These are phyloP conservation scores for Hemicordylus capensis DNA, from an alignment of 2,113 vertebrate genomes.

Conservation along the genomic window DNA sequence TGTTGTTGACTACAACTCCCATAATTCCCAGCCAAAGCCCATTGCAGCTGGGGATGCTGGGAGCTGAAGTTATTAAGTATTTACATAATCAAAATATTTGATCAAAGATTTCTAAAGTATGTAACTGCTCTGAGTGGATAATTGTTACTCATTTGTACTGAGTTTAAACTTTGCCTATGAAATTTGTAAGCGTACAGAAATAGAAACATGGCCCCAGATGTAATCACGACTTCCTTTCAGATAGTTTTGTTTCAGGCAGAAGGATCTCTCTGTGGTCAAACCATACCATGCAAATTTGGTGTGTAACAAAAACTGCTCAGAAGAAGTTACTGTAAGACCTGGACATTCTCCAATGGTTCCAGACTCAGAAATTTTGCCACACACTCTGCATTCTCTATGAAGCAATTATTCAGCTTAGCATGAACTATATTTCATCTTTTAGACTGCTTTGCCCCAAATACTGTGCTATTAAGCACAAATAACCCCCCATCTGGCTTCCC, in stretches of 20 bases:
- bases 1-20: no score
- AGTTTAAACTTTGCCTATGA: not conserved
- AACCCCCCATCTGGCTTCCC: not conserved
- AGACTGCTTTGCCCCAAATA: not conserved
- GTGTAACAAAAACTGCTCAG: not conserved
- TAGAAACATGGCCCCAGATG: not conserved
- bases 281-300: not conserved
- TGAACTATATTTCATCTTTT: not conserved
- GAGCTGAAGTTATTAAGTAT: not conserved
- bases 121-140: not conserved
- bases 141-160: not conserved
- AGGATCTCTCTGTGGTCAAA: not conserved
- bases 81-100: not conserved
- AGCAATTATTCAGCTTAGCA: not conserved
- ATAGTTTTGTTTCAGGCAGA: not conserved
- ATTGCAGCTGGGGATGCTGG: not conserved
- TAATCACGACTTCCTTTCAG: not conserved
- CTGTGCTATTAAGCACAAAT: not conserved
- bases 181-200: not conserved
- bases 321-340: not conserved
- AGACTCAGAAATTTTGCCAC: fast-evolving
- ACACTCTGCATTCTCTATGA: not conserved
- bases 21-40: no score
- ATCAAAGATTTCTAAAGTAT: not conserved
- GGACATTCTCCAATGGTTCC: not conserved